A percentile compares a stretch with the other conserved stretches of the same genome.
Conservation (phyloP, 2,888 invertebrate genomes). For the Bellardia bayeri region DNA sequence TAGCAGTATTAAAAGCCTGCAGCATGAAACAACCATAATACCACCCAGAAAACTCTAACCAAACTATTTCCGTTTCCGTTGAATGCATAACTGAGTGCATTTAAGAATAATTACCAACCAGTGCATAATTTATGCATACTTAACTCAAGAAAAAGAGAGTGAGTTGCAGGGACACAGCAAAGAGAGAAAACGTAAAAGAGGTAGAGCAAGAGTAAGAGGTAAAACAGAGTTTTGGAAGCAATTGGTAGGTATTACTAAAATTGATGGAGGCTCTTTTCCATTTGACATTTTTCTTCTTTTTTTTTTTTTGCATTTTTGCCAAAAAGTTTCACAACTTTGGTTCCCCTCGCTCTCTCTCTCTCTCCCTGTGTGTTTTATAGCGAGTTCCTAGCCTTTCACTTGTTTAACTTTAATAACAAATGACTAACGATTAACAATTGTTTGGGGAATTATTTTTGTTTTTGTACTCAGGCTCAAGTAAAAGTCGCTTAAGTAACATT, state of each 20-base stretch:
- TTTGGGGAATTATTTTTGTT: constrained; percentile 66
- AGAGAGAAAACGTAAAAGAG: neutral
- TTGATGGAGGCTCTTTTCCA: constrained; percentile 61
- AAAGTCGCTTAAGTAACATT: constrained; percentile 27
- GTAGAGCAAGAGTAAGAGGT: neutral
- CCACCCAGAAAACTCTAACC: constrained; percentile 55
- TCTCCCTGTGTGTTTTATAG: neutral
- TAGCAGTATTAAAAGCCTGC: neutral
- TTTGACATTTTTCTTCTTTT: constrained; percentile 7
- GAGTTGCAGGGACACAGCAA: neutral
- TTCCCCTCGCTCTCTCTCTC: neutral
- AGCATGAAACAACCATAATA: constrained; percentile 19
- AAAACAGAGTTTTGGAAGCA: neutral
- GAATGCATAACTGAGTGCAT: constrained; percentile 71
- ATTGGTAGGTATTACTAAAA: constrained; percentile 58
- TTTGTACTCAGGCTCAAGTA: neutral
- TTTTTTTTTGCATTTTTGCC: constrained; percentile 25
- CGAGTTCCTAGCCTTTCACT: neutral
- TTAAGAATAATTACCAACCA: constrained; percentile 75
- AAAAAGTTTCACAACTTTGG: constrained; percentile 21
- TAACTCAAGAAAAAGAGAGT: constrained; percentile 11
- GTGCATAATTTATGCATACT: constrained; percentile 74
- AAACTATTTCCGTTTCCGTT: constrained; percentile 69
- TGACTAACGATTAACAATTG: constrained; percentile 75
- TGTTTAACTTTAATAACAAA: constrained; percentile 65